Conservation (phyloP, 2,888 invertebrate species). For the Apamea crenata region DNA sequence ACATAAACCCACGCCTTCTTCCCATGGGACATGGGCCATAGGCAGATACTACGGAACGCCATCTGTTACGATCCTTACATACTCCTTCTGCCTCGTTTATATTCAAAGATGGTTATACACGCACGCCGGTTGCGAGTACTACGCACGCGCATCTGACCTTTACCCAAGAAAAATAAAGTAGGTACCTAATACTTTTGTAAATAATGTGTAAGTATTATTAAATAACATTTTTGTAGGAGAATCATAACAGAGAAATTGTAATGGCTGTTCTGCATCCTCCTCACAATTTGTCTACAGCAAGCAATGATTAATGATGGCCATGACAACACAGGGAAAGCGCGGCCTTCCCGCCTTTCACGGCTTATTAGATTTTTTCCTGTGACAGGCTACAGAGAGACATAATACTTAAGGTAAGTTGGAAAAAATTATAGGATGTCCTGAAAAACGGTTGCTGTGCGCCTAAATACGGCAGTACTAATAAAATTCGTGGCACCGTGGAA, state of each 20-base stretch:
- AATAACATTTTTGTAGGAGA: background rate
- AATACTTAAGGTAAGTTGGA: background rate
- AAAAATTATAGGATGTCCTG: background rate
- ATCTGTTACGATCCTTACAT: no score
- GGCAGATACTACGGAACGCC: no score
- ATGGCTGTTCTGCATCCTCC: conserved; percentile 16
- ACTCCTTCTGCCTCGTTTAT: no score
- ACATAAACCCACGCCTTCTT: no score
- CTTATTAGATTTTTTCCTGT: conserved; percentile 29
- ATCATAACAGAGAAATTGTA: conserved; percentile 20
- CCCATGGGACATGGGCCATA: no score
- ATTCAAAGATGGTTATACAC: no score
- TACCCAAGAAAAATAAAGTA: background rate
- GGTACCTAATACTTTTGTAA: background rate
- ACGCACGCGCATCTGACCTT: no score
- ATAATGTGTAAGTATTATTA: background rate
- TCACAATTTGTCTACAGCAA: conserved; percentile 48
- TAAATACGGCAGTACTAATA: background rate
- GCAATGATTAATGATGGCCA: conserved; percentile 54
- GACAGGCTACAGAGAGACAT: background rate
- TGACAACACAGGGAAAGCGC: conserved; percentile 23
- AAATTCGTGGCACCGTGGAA: background rate
- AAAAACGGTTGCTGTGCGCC: background rate
- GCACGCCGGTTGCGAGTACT: no score
- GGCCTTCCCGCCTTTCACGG: conserved; percentile 24